Conservation (phyloP, 2,888 invertebrate genomes). For the Cryptocephalus moraei region DNA sequence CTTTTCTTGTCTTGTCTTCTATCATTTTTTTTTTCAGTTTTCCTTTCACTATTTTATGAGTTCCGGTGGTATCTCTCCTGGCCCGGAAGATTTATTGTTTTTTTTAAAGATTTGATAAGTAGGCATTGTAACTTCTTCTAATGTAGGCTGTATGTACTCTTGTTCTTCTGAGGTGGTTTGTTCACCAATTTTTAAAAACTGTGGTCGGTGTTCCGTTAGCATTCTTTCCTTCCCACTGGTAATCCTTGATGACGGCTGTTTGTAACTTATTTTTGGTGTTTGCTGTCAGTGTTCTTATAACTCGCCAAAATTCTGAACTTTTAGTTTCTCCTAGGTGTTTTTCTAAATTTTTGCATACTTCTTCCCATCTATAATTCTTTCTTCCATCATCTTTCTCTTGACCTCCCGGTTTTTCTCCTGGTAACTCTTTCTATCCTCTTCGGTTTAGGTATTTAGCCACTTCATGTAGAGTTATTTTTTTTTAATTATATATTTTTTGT, state of each 20-base stretch:
- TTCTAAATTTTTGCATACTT: not conserved
- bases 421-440: not conserved
- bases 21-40: no score
- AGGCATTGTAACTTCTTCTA: not conserved
- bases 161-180: not conserved
- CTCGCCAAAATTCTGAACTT: not conserved
- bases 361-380: not conserved
- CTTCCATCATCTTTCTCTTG: not conserved
- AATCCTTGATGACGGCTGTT: not conserved
- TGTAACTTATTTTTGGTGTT: not conserved
- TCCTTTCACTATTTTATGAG: no score
- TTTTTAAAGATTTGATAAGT: not conserved
- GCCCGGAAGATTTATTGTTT: not conserved
- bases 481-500: not conserved
- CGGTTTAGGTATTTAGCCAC: not conserved
- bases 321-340: not conserved
- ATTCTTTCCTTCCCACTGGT: not conserved
- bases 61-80: not conserved
- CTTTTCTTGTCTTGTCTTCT: no score
- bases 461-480: not conserved
- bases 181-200: not conserved
- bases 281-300: no score
- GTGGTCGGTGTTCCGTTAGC: not conserved
- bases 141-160: not conserved
- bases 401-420: not conserved